Evolutionary conservation across 2,888 invertebrate genomes (phyloP).

Genomic region (Ormyrus thymus): DNA sequence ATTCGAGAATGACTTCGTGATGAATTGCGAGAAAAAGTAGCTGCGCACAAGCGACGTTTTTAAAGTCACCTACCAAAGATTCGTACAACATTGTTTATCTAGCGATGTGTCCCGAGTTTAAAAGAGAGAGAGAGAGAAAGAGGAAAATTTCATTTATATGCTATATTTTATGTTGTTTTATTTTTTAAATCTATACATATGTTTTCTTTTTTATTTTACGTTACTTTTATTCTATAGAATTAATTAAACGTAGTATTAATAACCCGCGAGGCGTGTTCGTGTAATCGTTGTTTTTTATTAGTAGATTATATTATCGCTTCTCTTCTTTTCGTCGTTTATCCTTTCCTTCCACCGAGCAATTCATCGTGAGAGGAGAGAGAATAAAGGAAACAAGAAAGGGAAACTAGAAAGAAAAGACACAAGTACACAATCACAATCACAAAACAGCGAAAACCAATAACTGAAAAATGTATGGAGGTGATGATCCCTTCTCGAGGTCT

Average conservation of each 20-base stretch:
- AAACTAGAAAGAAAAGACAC: constrained; percentile 7
- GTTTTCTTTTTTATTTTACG: constrained; percentile 48
- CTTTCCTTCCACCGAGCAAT: constrained; percentile 10
- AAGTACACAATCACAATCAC: not conserved
- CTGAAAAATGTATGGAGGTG: constrained; percentile 37
- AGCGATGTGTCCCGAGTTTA: constrained; percentile 53
- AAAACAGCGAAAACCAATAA: constrained; percentile 52
- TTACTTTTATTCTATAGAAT: constrained; percentile 51
- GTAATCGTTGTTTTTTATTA: constrained; percentile 45
- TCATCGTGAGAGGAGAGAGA: constrained; percentile 18
- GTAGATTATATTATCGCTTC: constrained; percentile 10
- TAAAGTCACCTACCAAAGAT: constrained; percentile 57
- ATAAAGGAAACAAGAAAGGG: not conserved
- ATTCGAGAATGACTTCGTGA: constrained; percentile 5
- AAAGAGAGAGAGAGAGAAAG: constrained; percentile 39
- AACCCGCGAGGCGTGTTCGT: constrained; percentile 30
- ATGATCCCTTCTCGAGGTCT: constrained; percentile 44
- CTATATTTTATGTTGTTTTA: constrained; percentile 53
- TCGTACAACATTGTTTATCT: constrained; percentile 55
- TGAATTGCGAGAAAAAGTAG: constrained; percentile 25
- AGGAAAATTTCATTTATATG: constrained; percentile 47
- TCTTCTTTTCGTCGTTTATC: constrained; percentile 21
- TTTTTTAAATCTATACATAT: constrained; percentile 49
- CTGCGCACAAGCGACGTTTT: constrained; percentile 34
- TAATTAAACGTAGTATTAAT: constrained; percentile 45